These are phyloP conservation scores for Corydoras maculifer DNA, from an alignment of 2,113 vertebrate species.

Conservation along the genomic window DNA sequence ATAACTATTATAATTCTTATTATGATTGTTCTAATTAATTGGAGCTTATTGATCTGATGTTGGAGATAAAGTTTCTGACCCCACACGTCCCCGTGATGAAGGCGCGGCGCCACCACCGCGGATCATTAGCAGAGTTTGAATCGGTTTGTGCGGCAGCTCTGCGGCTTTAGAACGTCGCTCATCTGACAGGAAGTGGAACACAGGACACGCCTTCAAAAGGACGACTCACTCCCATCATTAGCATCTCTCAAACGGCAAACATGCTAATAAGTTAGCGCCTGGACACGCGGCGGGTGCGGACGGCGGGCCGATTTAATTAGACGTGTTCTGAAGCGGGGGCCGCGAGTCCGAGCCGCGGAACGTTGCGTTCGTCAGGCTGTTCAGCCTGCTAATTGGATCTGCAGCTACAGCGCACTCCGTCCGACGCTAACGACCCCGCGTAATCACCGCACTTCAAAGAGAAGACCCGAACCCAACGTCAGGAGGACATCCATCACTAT, in stretches of 20 bases:
- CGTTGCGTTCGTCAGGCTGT: not conserved
- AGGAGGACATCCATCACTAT: too few species aligned
- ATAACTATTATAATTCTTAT: too few species aligned
- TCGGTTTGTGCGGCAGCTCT: not conserved
- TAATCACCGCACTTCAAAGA: too few species aligned
- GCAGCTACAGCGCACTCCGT: not conserved
- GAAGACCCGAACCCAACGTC: too few species aligned
- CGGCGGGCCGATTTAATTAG: conserved; percentile 1
- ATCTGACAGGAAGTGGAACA: not conserved
- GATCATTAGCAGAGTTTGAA: conserved; percentile 42
- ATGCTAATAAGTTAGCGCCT: conserved; percentile 10
- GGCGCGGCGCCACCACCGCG: conserved; percentile 2
- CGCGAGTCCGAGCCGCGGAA: not conserved
- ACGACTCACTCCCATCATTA: not conserved
- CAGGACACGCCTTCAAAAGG: too few species aligned
- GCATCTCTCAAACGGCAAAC: not conserved
- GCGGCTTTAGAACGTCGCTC: too few species aligned
- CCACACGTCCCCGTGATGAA: conserved; percentile 23
- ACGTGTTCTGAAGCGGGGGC: too few species aligned
- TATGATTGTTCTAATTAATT: too few species aligned
- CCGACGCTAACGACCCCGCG: too few species aligned
- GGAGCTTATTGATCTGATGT: not conserved
- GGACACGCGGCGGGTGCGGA: not conserved
- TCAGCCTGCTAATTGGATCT: conserved; percentile 2
- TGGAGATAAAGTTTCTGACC: conserved; percentile 24